Evolutionary conservation across 2,888 invertebrate genomes (phyloP), one percentile per base, ranked within the genome.

Genomic region (Frankliniella fusca): DNA sequence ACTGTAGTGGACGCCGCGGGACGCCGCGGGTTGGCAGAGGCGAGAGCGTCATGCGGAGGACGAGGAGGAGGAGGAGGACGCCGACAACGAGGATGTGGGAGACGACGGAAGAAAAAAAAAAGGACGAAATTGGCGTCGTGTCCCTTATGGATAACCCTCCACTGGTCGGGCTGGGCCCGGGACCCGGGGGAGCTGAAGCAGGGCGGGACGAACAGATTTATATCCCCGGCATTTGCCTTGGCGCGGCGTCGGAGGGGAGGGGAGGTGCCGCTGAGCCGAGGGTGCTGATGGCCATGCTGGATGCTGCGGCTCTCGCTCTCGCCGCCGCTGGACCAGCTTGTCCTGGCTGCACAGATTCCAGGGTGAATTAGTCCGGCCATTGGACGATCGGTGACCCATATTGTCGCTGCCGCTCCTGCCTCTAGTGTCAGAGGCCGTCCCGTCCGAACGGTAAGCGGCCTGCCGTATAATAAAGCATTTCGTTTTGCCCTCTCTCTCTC

Each of bases 81-180:
- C n/a, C n/a, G n/a, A n/a, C n/a, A n/a, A n/a, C 61, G 61, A 18
- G n/a, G 61, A 61, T 61, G 61, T 61, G 15, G 61, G 15, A 18
- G 18, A 15, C 7, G 15, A 61, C 20, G 61, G 38, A 3, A 18
- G 61, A 61, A 61, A 61, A 61, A 61, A 61, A 61, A 61, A 61
- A 15, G 61, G 61, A 61, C 61, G 61, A 61, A 61, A 61, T 61
- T 61, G 61, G 61, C 61, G 61, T 61, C 61, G 61, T 61, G 61
- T 61, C 61, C 61, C 61, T 61, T 61, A 61, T 61, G 61, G 61
- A 61, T 61, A 61, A 61, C 61, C 61, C 61, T 18, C 61, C 61
- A 61, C 61, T 61, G 61, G n/a, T 18, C 61, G 61, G 61, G 61
- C 54, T 15, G 61, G 61, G 61, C 1, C 38, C 38, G 38, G 38